Conservation (phyloP, 2,888 invertebrate species). For the Polyommatus iphigenia region DNA sequence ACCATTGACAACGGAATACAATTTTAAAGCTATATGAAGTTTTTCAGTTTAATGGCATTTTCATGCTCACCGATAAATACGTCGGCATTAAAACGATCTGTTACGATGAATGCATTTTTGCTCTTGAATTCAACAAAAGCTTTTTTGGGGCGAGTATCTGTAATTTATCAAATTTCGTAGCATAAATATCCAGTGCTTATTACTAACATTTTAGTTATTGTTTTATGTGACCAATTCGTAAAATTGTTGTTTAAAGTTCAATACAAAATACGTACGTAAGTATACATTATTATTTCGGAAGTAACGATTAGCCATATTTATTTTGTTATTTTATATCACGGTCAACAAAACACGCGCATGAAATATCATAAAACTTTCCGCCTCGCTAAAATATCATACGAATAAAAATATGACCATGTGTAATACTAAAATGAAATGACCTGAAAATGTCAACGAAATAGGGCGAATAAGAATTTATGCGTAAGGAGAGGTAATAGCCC, state of each 20-base stretch:
- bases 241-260: neutral
- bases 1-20: constrained; percentile 2
- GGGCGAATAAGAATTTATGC: constrained; percentile 59
- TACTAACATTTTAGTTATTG: neutral
- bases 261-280: neutral
- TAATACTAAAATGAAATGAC: constrained; percentile 23
- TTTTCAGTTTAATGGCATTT: constrained; percentile 13
- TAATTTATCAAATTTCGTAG: neutral
- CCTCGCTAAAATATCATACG: neutral
- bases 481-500: constrained; percentile 72
- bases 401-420: constrained; percentile 28
- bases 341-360: neutral
- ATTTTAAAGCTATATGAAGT: constrained; percentile 15
- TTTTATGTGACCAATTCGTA: too few relatives aligned
- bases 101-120: constrained; percentile 9
- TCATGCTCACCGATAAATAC: constrained; percentile 19
- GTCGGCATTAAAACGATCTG: neutral
- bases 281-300: neutral
- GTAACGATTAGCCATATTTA: neutral
- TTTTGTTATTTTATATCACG: neutral
- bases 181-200: neutral
- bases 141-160: neutral
- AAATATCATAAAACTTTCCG: neutral
- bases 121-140: neutral
- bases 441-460: constrained; percentile 40